Evolutionary conservation across 2,888 invertebrate species (phyloP), one percentile per base, ranked within the genome.

Genomic region (Mycalesis mineus): DNA sequence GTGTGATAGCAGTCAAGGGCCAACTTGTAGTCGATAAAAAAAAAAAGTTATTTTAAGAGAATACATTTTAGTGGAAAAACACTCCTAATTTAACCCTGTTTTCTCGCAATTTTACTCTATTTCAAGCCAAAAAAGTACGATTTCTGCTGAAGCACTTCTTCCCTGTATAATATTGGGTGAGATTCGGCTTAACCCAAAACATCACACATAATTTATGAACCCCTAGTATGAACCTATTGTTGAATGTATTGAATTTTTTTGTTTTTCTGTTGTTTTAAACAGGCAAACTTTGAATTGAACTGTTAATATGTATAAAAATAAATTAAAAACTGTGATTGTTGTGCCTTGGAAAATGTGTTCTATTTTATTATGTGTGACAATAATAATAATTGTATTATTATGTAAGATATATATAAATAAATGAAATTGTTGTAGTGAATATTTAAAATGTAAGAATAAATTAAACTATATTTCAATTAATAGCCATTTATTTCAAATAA

Each of bases 381-480:
- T 47, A 47, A 31, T 14, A 28, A 22, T 44, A 45, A 22, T 45
- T 36, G 9, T 37, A 45, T 44, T n/a, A 33, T 37, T 49, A 17
- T 37, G 17, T 28, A 28, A 49, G 22, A 13, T 22, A 37, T 49
- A 49, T 49, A 22, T 22, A n/a, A n/a, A n/a, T n/a, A n/a, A 44
- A 44, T 47, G 15, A 36, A 41, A 52, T 36, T 42, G 33, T 33
- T 52, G 11, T 15, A 28, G 22, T 49, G 36, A 28, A 14, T 41
- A 40, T 52, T 42, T 40, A 52, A 44, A 22, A 42, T 33, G 9
- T 52, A 52, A 55, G 40, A 50, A 50, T 55, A 68, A 67, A 62
- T 58, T 63, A 57, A 60, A 61, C 58, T 63, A 47, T 53, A 53
- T 44, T 58, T 42, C n/a, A 52, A 44, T 36, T 64, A 60, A 57